Conservation (phyloP, 1,140 invertebrate species). For the Drosophila grimshawi region DNA sequence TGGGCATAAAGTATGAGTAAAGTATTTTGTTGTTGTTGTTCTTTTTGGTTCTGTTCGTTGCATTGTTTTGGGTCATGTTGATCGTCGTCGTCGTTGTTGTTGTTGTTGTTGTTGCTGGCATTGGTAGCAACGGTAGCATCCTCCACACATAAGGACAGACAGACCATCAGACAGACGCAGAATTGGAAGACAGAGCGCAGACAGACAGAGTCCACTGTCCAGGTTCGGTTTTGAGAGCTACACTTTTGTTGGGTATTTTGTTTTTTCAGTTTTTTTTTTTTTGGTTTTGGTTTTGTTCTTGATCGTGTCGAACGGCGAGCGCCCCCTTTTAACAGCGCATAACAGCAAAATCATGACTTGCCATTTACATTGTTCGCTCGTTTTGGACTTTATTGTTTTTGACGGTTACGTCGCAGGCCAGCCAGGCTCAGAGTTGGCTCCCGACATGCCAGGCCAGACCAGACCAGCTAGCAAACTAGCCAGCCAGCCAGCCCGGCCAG, state of each 20-base stretch:
- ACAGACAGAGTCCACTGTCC: slow-evolving; percentile 22
- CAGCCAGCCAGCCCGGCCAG: slow-evolving; percentile 25
- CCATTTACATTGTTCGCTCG: slow-evolving; percentile 84
- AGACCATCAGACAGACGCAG: neutral
- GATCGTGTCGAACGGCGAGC: slow-evolving; percentile 84
- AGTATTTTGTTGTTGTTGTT: slow-evolving; percentile 64
- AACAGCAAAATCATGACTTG: slow-evolving; percentile 84
- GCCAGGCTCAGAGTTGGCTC: slow-evolving; percentile 23
- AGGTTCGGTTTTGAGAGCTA: slow-evolving; percentile 25
- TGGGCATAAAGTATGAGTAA: slow-evolving; percentile 82
- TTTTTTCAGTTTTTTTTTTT: slow-evolving; percentile 37
- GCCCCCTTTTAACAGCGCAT: slow-evolving; percentile 84
- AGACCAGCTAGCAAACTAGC: slow-evolving; percentile 29
- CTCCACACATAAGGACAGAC: slow-evolving; percentile 36
- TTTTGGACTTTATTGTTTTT: slow-evolving; percentile 84
- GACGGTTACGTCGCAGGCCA: slow-evolving; percentile 61
- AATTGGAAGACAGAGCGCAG: slow-evolving; percentile 8
- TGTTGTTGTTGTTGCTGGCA: slow-evolving; percentile 35
- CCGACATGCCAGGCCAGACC: slow-evolving; percentile 30
- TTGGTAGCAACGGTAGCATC: slow-evolving; percentile 74
- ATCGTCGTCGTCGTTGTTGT: slow-evolving; percentile 62
- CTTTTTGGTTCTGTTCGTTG: slow-evolving; percentile 51
- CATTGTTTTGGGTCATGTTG: slow-evolving; percentile 80
- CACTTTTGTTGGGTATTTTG: slow-evolving; percentile 41
- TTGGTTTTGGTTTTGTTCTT: slow-evolving; percentile 72